Evolutionary conservation across 1,140 invertebrate species (phyloP), one percentile per base, ranked within the genome.

Genomic region (Bombus fervidus): DNA sequence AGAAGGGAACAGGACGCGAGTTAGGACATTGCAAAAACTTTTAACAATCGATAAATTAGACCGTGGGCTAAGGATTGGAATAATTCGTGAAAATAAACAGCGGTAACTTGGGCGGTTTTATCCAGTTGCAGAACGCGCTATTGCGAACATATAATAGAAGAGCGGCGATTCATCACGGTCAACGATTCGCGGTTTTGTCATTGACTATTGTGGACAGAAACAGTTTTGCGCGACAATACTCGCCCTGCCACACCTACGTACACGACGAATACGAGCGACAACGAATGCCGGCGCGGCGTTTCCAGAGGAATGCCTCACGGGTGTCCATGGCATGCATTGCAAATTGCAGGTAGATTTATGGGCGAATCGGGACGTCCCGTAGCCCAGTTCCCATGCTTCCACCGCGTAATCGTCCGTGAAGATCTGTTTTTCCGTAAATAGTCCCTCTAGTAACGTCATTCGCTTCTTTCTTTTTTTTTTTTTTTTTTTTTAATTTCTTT

Each of bases 261-360:
- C 75, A 78, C 57, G 75, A 31, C 76, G 62, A 79, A 79, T n/a
- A 31, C 81, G 53, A 72, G n/a, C 37, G 41, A 34, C 80, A 73
- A 66, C 83, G 57, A 85, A 66, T 22, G 37, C 47, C 31, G 68
- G 31, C 31, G 31, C 12, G 64, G 64, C 28, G 73, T 69, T 86
- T 83, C 66, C 72, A 83, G 73, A 83, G 85, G 81, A 83, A 86
- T 77, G 47, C 71, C 71, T 75, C 79, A 34, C 68, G 53, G 41
- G n/a, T 71, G 81, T 86, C 85, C 85, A 72, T 84, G 85, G 74
- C 68, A 73, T 66, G 73, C 81, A 86, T 86, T 78, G 81, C 74
- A 83, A 86, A 86, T 86, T 86, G 57, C 81, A 83, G 81, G 85
- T 77, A 78, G 81, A 86, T 86, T 78, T 83, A 86, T 83, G 66